Conservation (phyloP, 2,797 vertebrate species). For the Propithecus deckenii region DNA sequence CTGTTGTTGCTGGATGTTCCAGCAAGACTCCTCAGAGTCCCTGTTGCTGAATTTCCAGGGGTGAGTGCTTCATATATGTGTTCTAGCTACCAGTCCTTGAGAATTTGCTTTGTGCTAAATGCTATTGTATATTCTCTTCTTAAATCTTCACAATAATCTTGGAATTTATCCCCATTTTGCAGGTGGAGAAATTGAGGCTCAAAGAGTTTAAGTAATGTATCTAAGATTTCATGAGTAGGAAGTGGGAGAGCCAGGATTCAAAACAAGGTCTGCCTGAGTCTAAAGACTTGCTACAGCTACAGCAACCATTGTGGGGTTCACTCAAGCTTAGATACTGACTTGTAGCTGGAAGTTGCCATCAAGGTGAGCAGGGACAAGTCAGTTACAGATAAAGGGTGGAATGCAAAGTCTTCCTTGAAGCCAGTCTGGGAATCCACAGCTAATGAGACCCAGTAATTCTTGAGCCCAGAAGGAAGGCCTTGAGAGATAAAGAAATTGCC, state of each 20-base stretch:
- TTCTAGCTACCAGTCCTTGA: neutral
- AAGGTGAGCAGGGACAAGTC: neutral
- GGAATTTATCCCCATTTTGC: neutral
- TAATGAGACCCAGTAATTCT: constrained; percentile 54
- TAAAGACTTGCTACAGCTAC: neutral
- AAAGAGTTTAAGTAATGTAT: neutral
- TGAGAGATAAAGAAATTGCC: constrained; percentile 51
- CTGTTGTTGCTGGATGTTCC: too few relatives aligned
- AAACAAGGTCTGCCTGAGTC: neutral
- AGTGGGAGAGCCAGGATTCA: neutral
- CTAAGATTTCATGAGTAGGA: neutral
- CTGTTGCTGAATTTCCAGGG: neutral
- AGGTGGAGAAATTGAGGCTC: neutral
- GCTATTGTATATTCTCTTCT: neutral
- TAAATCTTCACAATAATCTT: neutral
- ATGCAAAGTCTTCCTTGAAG: constrained; percentile 36
- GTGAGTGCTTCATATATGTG: neutral
- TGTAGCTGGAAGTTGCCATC: neutral
- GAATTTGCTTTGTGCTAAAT: neutral
- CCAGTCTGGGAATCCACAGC: constrained; percentile 1
- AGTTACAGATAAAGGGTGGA: neutral
- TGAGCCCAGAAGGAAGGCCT: constrained; percentile 47
- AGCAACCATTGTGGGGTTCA: neutral
- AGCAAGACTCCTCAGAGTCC: neutral
- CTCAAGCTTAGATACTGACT: neutral